Percentiles rank a stretch among this genome's conserved stretches.
These are phyloP conservation scores for Numenius phaeopus DNA, from an alignment of 2,797 vertebrate genomes.

Conservation along the genomic window DNA sequence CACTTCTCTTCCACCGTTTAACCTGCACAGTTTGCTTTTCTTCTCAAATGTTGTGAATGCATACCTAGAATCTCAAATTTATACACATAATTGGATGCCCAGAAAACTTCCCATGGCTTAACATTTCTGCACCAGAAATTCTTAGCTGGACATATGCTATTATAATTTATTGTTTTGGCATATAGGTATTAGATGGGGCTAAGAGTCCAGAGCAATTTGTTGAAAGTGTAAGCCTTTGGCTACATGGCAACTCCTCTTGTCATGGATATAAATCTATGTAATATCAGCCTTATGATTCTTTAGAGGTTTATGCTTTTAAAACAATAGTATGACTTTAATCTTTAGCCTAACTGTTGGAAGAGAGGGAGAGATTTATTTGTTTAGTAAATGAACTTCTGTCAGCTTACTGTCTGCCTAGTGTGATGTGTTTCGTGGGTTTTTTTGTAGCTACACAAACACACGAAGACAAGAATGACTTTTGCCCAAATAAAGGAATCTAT, in stretches of 20 bases:
- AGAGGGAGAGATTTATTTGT: background rate
- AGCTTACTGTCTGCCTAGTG: background rate
- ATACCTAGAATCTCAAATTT: background rate
- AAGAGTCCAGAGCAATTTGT: background rate
- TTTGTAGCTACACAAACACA: background rate
- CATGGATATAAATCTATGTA: background rate
- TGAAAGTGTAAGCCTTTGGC: background rate
- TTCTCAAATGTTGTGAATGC: background rate
- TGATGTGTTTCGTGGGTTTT: background rate
- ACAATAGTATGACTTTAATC: background rate
- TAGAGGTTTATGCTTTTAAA: background rate
- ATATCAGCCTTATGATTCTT: background rate
- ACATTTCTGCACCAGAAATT: background rate
- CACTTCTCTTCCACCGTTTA: background rate
- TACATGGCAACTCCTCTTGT: background rate
- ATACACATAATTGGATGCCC: background rate
- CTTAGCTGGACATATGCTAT: background rate
- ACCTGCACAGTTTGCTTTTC: background rate
- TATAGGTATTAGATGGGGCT: background rate
- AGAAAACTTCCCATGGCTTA: background rate
- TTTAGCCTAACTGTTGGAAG: background rate
- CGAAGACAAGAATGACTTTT: background rate
- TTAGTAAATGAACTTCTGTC: background rate
- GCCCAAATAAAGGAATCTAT: background rate
- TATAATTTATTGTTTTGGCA: background rate